A percentile compares a stretch with the other conserved stretches of the same genome.
phyloP scores from a whole-genome alignment of 2,888 invertebrate species.

The Pachydiplax longipennis region DNA sequence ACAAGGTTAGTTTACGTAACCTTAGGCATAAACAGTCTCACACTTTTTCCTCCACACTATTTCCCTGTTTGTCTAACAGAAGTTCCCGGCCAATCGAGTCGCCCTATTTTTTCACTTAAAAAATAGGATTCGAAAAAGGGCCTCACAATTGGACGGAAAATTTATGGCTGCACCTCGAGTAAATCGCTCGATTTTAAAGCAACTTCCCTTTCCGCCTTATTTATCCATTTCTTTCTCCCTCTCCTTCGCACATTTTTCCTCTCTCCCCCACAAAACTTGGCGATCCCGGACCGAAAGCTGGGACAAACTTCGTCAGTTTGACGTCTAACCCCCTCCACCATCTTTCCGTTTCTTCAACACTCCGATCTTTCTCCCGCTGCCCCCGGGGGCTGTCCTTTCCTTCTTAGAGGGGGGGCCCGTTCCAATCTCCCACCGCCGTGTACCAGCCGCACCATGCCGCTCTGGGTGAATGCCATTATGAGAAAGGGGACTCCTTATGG shows the following conservation, averaged over 20 bases:
- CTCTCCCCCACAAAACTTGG: neutral
- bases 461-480: neutral
- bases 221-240: neutral
- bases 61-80: no score
- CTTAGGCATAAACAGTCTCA: no score
- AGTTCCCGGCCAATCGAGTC: no score
- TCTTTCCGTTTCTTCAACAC: neutral
- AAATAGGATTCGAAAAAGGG: no score
- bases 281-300: neutral
- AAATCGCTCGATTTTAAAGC: neutral
- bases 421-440: neutral
- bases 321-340: constrained; percentile 6
- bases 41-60: no score
- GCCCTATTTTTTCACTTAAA: no score
- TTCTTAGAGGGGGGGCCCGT: neutral
- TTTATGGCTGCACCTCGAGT: neutral
- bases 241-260: neutral
- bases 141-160: neutral
- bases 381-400: neutral
- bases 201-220: neutral
- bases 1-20: no score
- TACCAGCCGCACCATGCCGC: neutral
- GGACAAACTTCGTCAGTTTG: constrained; percentile 33
- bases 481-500: neutral
- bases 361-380: neutral